Percentiles rank a stretch among this genome's conserved stretches.
phyloP scores from a whole-genome alignment of 2,113 vertebrate species.

The Alethe castanea region DNA sequence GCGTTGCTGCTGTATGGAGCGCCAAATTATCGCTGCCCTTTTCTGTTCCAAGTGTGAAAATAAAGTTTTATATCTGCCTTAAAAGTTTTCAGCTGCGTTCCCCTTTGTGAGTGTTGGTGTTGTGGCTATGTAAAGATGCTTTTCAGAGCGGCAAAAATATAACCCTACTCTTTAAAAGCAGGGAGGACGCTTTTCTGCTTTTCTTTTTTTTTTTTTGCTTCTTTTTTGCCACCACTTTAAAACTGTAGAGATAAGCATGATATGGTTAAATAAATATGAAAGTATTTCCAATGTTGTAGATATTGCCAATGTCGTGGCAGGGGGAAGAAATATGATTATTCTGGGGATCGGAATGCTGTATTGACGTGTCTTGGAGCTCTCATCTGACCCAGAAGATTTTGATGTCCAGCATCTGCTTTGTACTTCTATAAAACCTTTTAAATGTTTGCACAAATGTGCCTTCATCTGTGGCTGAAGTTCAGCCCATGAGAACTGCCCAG shows the following conservation, averaged over 20 bases:
- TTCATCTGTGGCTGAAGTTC: not conserved
- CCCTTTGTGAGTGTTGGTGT: not conserved
- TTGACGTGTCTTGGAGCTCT: not conserved
- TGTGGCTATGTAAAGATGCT: not conserved
- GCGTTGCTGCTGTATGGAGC: not conserved
- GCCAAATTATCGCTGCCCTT: not conserved
- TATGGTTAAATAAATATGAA: not conserved
- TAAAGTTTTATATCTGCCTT: not conserved
- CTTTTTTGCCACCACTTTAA: not conserved
- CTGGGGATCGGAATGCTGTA: fast-evolving
- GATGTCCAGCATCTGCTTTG: not conserved
- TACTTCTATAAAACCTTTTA: not conserved
- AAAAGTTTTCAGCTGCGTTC: not conserved
- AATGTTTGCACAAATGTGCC: not conserved
- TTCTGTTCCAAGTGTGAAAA: not conserved
- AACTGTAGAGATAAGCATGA: not conserved
- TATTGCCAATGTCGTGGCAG: not conserved
- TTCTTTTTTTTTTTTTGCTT: fast-evolving
- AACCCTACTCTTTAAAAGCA: not conserved
- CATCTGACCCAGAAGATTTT: not conserved
- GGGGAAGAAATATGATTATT: not conserved
- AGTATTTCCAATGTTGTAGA: not conserved
- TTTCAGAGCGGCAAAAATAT: not conserved
- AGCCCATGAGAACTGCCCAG: not conserved
- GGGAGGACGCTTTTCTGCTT: not conserved